These are phyloP conservation scores for Boloria euphrosyne DNA, from an alignment of 2,888 invertebrate genomes.

Conservation along the genomic window DNA sequence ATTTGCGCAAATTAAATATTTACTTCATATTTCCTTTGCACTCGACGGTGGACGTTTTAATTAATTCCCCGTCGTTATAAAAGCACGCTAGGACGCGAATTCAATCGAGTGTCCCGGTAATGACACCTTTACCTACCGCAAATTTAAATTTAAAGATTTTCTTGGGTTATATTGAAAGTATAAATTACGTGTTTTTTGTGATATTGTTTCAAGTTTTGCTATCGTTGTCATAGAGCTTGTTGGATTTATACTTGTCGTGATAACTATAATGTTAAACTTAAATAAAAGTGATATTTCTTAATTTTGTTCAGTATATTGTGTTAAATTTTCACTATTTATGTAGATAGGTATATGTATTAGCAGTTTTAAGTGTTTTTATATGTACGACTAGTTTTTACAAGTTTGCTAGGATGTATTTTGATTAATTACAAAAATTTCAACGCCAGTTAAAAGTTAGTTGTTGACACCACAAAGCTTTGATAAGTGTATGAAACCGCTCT, in stretches of 20 bases:
- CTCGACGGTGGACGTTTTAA: conserved; percentile 34
- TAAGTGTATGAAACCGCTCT: no score
- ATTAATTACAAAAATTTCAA: no score
- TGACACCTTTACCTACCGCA: conserved; percentile 42
- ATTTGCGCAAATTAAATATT: conserved; percentile 39
- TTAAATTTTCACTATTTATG: no score
- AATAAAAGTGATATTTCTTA: not conserved
- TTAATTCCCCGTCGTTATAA: conserved; percentile 38
- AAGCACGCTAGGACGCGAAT: conserved; percentile 39
- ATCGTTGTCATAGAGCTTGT: no score
- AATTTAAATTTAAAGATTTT: conserved; percentile 30
- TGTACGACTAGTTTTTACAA: no score
- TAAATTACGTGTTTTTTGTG: not conserved
- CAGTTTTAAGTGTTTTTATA: no score
- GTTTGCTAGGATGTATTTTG: no score
- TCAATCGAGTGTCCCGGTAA: conserved; percentile 41
- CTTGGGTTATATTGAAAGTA: not conserved
- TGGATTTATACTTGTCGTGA: no score
- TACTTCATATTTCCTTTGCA: conserved; percentile 39
- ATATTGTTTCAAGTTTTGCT: no score
- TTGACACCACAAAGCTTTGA: no score
- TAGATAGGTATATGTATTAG: no score
- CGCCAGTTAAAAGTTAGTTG: no score
- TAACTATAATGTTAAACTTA: not conserved
- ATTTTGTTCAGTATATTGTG: not conserved